These are phyloP conservation scores for Vanessa atalanta DNA, from an alignment of 1,140 invertebrate genomes.

Conservation along the genomic window DNA sequence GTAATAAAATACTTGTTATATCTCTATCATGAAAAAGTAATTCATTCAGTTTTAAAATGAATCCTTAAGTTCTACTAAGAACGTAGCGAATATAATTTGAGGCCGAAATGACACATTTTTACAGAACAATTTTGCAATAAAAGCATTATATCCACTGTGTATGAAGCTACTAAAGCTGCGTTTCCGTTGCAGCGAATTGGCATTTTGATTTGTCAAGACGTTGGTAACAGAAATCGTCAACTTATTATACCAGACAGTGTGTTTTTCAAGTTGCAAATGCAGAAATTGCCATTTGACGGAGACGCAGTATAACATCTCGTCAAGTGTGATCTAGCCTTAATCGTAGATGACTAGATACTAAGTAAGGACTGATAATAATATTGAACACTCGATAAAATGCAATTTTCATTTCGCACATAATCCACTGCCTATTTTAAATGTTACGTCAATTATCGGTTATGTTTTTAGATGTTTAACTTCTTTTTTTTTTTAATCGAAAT, in stretches of 20 bases:
- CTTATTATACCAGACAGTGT: no score
- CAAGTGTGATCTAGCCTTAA: conserved; percentile 5
- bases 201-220: no score
- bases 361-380: conserved; percentile 41
- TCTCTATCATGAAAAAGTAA: no score
- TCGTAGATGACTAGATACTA: conserved; percentile 18
- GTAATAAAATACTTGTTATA: no score
- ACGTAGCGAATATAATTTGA: no score
- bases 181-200: no score
- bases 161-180: not conserved
- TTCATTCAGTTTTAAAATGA: no score
- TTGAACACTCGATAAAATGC: conserved; percentile 1
- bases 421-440: conserved; percentile 47
- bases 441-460: conserved; percentile 44
- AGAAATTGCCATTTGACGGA: no score
- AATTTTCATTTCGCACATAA: conserved; percentile 40
- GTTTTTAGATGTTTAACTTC: conserved; percentile 46
- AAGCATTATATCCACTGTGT: not conserved
- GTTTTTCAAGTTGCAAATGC: not conserved
- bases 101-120: no score
- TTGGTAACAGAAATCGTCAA: no score
- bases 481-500: conserved; percentile 53
- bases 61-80: no score
- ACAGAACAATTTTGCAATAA: not conserved
- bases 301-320: not conserved